A percentile compares a stretch with the other conserved stretches of the same genome.
Conservation (phyloP, 2,113 vertebrate species). For the Mobula hypostoma region DNA sequence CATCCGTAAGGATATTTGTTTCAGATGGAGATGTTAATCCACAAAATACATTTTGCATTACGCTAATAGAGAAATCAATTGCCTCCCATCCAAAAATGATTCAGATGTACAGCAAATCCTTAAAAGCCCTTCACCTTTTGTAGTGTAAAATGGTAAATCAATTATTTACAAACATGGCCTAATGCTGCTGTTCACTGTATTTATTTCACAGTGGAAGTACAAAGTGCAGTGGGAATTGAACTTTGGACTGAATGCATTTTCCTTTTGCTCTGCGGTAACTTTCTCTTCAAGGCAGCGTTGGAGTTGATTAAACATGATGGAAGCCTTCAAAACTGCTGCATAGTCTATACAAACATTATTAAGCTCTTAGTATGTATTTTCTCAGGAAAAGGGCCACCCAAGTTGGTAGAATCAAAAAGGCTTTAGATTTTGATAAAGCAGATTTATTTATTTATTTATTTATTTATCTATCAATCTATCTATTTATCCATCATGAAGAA, state of each 20-base stretch:
- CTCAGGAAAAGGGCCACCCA: neutral
- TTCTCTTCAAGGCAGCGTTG: conserved; percentile 38
- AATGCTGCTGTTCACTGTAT: conserved; percentile 46
- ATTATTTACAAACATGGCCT: conserved; percentile 57
- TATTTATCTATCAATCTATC: too few species aligned
- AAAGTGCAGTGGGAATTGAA: conserved; percentile 50
- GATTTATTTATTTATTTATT: neutral
- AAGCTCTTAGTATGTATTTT: neutral
- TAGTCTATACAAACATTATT: neutral
- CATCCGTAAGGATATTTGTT: neutral
- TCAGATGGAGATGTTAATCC: neutral
- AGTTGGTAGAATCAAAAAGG: neutral
- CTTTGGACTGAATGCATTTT: conserved; percentile 59
- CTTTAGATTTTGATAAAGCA: neutral
- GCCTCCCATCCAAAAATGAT: conserved; percentile 1
- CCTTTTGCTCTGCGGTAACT: conserved; percentile 49
- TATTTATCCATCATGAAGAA: too few species aligned
- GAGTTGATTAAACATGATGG: conserved; percentile 56
- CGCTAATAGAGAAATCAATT: conserved; percentile 20
- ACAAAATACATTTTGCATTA: conserved; percentile 25
- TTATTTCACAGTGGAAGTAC: conserved; percentile 38
- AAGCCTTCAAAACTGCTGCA: neutral
- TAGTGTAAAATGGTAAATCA: conserved; percentile 58
- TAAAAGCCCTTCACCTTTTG: conserved; percentile 35
- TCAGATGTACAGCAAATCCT: conserved; percentile 17